Percentiles rank a stretch among this genome's conserved stretches.
These are phyloP conservation scores for Conus ventricosus DNA, from an alignment of 1,140 invertebrate species.

Conservation along the genomic window DNA sequence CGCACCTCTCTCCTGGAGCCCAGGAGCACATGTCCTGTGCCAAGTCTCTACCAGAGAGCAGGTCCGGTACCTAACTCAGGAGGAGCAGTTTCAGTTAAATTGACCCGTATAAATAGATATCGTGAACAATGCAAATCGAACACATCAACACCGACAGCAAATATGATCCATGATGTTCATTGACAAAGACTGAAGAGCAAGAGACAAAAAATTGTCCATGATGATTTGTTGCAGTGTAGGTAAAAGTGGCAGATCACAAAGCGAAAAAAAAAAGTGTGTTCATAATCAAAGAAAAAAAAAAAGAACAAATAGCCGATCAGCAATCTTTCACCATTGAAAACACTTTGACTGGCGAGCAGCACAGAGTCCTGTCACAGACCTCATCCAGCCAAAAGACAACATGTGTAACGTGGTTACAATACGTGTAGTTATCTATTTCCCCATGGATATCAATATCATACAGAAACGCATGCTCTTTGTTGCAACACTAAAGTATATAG, in stretches of 20 bases:
- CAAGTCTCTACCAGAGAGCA: too few species aligned
- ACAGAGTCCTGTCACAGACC: too few species aligned
- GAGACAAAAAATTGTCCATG: neutral
- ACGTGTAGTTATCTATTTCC: too few species aligned
- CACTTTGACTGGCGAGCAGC: too few species aligned
- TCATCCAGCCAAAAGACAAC: too few species aligned
- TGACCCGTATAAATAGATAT: conserved; percentile 11
- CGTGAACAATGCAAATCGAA: neutral
- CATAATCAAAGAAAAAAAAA: neutral
- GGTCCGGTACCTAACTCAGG: neutral
- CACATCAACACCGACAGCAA: neutral
- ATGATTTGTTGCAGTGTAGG: neutral
- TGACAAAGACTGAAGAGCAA: neutral
- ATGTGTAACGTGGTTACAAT: too few species aligned
- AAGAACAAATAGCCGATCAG: neutral
- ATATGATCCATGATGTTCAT: neutral
- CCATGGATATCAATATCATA: too few species aligned
- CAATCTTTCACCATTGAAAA: neutral
- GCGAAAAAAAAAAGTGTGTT: neutral
- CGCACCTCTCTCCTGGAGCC: too few species aligned
- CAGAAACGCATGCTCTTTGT: too few species aligned
- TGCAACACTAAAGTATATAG: too few species aligned
- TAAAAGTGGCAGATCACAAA: neutral
- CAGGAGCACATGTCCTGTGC: too few species aligned
- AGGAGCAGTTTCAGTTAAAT: conserved; percentile 1